A percentile compares a stretch with the other conserved stretches of the same genome.
Conservation (phyloP, 2,113 vertebrate species). For the Nothobranchius kuhntae region DNA sequence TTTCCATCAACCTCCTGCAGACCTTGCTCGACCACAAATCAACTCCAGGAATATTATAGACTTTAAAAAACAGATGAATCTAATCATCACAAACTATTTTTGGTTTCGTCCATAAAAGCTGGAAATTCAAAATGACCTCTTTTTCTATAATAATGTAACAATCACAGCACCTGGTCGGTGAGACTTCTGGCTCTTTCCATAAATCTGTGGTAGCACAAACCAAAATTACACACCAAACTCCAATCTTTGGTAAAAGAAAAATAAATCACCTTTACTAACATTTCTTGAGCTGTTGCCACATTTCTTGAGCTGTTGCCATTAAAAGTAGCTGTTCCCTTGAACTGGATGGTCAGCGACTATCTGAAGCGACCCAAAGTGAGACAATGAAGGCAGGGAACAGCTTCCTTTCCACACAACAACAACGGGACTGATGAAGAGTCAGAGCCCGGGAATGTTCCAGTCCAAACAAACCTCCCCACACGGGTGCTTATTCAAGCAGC, state of each 20-base stretch:
- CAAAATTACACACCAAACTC: neutral
- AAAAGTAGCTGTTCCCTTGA: slow-evolving; percentile 4
- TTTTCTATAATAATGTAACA: neutral
- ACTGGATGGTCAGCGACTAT: slow-evolving; percentile 28
- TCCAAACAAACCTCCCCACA: slow-evolving; percentile 60
- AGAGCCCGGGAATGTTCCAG: slow-evolving; percentile 47
- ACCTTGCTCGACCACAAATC: neutral
- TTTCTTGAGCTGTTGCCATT: neutral
- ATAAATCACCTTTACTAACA: neutral
- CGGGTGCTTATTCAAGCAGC: slow-evolving; percentile 56
- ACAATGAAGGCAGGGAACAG: slow-evolving; percentile 56
- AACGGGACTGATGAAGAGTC: slow-evolving; percentile 30
- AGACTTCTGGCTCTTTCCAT: neutral
- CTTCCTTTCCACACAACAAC: slow-evolving; percentile 51
- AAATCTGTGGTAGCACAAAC: neutral
- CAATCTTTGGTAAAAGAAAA: neutral
- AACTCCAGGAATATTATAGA: neutral
- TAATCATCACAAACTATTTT: neutral
- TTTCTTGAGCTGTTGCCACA: neutral
- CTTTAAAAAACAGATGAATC: slow-evolving; percentile 5
- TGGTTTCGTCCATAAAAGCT: neutral
- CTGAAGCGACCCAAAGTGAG: slow-evolving; percentile 20
- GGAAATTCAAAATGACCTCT: neutral
- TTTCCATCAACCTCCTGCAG: slow-evolving; percentile 23
- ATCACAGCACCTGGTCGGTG: neutral